These are phyloP conservation scores for Hydropsyche tenuis DNA, from an alignment of 1,140 invertebrate species.

Conservation along the genomic window DNA sequence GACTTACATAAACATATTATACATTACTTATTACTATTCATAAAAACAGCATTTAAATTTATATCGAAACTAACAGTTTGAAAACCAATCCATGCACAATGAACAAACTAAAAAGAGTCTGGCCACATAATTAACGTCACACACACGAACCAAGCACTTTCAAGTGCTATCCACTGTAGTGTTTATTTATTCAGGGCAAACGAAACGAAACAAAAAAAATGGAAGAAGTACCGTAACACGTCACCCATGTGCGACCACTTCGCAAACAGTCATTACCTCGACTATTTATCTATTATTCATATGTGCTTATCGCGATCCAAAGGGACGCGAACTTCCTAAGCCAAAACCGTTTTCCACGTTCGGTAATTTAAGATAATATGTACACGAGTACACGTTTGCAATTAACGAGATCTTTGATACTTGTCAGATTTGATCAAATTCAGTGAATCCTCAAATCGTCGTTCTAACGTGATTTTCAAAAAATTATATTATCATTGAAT, in stretches of 20 bases:
- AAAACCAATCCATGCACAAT: background rate
- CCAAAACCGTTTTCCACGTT: too few species aligned
- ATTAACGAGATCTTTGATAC: too few species aligned
- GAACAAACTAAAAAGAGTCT: conserved; percentile 18
- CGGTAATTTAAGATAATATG: too few species aligned
- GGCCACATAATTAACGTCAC: conserved; percentile 41
- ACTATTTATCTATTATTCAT: conserved; percentile 26
- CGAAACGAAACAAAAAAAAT: conserved; percentile 4
- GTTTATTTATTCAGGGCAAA: conserved; percentile 48
- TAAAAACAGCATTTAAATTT: too few species aligned
- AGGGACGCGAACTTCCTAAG: too few species aligned
- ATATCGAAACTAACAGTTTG: background rate
- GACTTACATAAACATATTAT: too few species aligned
- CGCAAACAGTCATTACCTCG: conserved; percentile 24
- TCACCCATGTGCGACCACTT: conserved; percentile 16
- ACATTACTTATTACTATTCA: too few species aligned
- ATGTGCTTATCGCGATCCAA: background rate
- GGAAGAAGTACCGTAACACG: background rate
- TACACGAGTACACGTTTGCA: too few species aligned
- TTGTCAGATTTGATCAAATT: too few species aligned
- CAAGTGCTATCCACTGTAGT: conserved; percentile 46
- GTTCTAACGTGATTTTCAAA: too few species aligned
- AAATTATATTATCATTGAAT: too few species aligned
- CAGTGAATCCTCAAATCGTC: too few species aligned
- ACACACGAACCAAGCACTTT: conserved; percentile 38